Evolutionary conservation across 2,888 invertebrate genomes (phyloP).

Genomic region (Phania funesta): DNA sequence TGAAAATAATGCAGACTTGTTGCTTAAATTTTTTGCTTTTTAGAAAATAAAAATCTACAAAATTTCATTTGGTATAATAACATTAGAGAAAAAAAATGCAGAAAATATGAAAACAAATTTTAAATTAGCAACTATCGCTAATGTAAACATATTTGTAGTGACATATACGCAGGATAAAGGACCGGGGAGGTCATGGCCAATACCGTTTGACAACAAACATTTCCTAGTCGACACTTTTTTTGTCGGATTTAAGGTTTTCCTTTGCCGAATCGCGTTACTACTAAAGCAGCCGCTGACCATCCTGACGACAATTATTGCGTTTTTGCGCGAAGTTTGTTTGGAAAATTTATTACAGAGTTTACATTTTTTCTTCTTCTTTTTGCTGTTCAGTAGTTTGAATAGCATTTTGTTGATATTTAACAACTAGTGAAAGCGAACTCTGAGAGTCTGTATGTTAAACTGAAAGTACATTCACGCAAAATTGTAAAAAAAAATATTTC

Average conservation of each 20-base stretch:
- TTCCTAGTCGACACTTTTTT: constrained; percentile 58
- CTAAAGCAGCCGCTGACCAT: neutral
- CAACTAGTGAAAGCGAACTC: constrained; percentile 21
- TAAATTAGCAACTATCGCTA: too few relatives aligned
- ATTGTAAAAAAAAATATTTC: neutral
- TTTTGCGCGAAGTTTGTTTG: constrained; percentile 36
- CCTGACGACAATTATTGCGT: constrained; percentile 16
- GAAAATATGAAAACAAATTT: too few relatives aligned
- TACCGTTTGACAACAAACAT: constrained; percentile 65
- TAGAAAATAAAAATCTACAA: too few relatives aligned
- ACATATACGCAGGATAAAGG: too few relatives aligned
- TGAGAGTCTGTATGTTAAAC: constrained; percentile 16
- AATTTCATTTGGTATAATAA: too few relatives aligned
- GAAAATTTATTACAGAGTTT: constrained; percentile 26
- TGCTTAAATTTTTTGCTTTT: too few relatives aligned
- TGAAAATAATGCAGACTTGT: too few relatives aligned
- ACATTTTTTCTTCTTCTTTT: neutral
- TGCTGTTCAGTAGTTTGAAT: constrained; percentile 15
- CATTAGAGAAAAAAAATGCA: too few relatives aligned
- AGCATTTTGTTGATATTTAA: constrained; percentile 40
- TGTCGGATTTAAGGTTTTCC: constrained; percentile 51
- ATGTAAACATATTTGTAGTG: too few relatives aligned
- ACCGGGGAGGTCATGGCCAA: too few relatives aligned
- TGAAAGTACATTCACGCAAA: constrained; percentile 9
- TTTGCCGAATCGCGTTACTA: constrained; percentile 30